Percentiles rank a stretch among this genome's conserved stretches.
phyloP scores from a whole-genome alignment of 2,797 vertebrate genomes.

The Podarcis lilfordi region DNA sequence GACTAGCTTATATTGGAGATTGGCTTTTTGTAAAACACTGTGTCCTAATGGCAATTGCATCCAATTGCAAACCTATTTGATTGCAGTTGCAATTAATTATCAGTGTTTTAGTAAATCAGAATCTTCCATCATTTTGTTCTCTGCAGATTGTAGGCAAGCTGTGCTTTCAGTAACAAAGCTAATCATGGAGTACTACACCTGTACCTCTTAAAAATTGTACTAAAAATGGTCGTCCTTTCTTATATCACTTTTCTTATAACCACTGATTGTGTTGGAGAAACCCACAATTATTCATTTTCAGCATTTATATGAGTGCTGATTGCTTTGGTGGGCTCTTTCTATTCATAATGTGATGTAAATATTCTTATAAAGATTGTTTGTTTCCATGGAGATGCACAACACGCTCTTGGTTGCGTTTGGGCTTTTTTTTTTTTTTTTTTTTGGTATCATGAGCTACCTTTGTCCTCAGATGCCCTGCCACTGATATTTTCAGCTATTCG shows the following conservation, averaged over 20 bases:
- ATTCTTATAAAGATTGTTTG: constrained; percentile 47
- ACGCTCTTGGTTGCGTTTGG: background rate
- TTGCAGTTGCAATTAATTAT: constrained; percentile 56
- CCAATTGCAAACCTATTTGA: constrained; percentile 34
- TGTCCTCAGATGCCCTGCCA: background rate
- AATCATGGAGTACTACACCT: constrained; percentile 30
- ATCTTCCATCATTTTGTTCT: constrained; percentile 58
- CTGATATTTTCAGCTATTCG: background rate
- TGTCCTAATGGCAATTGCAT: constrained; percentile 71
- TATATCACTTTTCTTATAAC: constrained; percentile 16
- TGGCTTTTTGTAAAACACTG: constrained; percentile 68
- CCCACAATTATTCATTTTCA: constrained; percentile 35
- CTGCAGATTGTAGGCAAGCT: constrained; percentile 25
- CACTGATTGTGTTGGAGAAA: constrained; percentile 21
- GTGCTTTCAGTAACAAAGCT: background rate
- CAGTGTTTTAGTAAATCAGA: constrained; percentile 67
- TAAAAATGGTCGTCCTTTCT: constrained; percentile 35
- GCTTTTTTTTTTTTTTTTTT: background rate
- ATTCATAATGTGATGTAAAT: constrained; percentile 54
- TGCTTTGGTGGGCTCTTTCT: constrained; percentile 53
- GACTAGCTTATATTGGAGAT: constrained; percentile 62
- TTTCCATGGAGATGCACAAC: constrained; percentile 66
- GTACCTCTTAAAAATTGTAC: constrained; percentile 35
- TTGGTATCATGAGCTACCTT: constrained; percentile 30
- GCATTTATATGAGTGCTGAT: constrained; percentile 42